Percentiles rank a stretch among this genome's conserved stretches.
These are phyloP conservation scores for Pentamera pediparva DNA, from an alignment of 53 echinoderm and acorn worm genomes.

Conservation along the genomic window DNA sequence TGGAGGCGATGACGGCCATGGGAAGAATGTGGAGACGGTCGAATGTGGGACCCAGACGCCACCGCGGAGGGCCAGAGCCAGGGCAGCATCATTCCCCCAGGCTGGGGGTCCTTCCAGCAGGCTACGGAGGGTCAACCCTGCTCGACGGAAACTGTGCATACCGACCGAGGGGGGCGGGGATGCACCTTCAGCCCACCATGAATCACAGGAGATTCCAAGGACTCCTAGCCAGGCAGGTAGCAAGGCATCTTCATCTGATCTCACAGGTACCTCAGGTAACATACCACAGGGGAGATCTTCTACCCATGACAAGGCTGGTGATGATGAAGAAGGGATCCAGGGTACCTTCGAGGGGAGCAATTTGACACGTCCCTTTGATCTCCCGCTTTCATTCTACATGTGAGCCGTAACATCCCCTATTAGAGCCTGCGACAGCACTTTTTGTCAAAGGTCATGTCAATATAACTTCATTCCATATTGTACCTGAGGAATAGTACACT, in stretches of 20 bases:
- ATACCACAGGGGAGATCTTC: no score
- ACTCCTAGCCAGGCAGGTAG: no score
- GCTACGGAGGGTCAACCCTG: not conserved
- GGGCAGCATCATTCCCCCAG: not conserved
- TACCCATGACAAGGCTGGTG: no score
- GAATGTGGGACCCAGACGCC: conserved; percentile 30
- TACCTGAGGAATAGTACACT: no score
- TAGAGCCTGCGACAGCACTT: no score
- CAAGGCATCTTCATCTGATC: no score
- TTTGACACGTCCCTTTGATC: conserved; percentile 18
- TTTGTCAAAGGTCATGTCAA: no score
- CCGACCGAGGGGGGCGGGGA: not conserved
- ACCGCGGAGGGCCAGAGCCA: not conserved
- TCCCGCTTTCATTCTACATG: conserved; percentile 33
- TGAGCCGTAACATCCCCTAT: not conserved
- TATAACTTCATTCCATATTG: no score
- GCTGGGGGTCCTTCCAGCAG: not conserved
- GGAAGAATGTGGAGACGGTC: not conserved
- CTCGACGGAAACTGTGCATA: conserved; percentile 19
- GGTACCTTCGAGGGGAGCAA: conserved; percentile 19
- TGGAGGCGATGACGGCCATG: not conserved
- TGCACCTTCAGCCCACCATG: no score
- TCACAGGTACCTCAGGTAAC: no score
- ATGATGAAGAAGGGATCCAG: not conserved
- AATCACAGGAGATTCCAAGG: not conserved